A percentile compares a stretch with the other conserved stretches of the same genome.
These are phyloP conservation scores for Hylomyscus alleni DNA, from an alignment of 2,797 vertebrate genomes.

Conservation along the genomic window DNA sequence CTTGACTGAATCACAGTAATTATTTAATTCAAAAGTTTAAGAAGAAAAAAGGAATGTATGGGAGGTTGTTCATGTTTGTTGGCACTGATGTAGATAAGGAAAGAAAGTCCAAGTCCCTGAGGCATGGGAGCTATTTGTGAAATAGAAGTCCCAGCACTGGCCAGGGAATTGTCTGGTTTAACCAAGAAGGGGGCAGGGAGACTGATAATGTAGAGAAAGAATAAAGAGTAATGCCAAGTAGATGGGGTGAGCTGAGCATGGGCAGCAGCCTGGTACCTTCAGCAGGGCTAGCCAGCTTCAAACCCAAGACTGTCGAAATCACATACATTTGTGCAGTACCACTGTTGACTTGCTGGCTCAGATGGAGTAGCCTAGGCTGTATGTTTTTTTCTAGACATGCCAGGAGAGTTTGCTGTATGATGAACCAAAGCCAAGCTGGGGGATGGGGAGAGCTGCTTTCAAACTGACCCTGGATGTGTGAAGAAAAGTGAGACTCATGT, in stretches of 20 bases:
- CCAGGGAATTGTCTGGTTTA: not conserved
- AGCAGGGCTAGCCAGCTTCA: not conserved
- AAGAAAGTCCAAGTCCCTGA: not conserved
- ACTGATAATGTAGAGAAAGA: fast-evolving
- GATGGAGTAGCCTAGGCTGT: not conserved
- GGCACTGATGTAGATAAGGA: not conserved
- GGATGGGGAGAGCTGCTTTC: not conserved
- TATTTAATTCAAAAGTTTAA: not conserved
- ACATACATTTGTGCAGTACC: no score
- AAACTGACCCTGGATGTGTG: not conserved
- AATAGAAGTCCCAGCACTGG: not conserved
- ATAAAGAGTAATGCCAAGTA: not conserved
- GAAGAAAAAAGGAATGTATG: not conserved
- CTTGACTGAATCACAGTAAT: not conserved
- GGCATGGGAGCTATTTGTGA: not conserved
- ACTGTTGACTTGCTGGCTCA: not conserved
- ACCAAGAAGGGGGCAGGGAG: not conserved
- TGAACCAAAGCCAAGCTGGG: not conserved
- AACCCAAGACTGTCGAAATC: not conserved
- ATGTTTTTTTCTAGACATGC: not conserved
- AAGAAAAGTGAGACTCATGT: not conserved
- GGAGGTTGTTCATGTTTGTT: not conserved
- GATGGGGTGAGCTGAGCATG: not conserved
- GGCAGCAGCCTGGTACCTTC: fast-evolving
- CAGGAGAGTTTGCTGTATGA: not conserved